Evolutionary conservation across 2,888 invertebrate genomes (phyloP).

Genomic region (Carpatolechia fugitivella): DNA sequence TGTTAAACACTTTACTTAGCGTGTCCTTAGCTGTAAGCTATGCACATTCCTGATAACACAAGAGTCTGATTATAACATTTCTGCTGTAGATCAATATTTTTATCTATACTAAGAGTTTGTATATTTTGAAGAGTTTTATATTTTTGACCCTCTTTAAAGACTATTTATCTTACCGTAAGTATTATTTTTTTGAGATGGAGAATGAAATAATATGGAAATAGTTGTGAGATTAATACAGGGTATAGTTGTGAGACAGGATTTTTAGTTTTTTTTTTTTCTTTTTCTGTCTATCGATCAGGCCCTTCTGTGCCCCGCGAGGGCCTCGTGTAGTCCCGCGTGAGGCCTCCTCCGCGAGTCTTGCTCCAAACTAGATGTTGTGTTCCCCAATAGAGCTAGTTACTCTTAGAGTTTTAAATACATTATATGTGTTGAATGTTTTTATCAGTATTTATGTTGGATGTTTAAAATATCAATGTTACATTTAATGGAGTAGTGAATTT

Average conservation of each 20-base stretch:
- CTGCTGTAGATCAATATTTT: constrained; percentile 68
- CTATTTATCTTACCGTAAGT: constrained; percentile 66
- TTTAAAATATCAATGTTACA: constrained; percentile 60
- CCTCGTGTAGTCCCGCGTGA: neutral
- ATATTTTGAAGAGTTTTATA: constrained; percentile 72
- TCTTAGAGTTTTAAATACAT: constrained; percentile 35
- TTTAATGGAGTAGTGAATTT: constrained; percentile 52
- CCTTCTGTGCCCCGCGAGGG: neutral
- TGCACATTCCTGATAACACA: constrained; percentile 72
- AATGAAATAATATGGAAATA: constrained; percentile 40
- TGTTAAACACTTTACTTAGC: constrained; percentile 53
- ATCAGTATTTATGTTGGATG: constrained; percentile 67
- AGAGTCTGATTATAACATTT: constrained; percentile 75
- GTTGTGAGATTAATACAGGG: constrained; percentile 72
- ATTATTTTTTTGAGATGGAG: constrained; percentile 56
- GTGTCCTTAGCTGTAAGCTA: constrained; percentile 65
- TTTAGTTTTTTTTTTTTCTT: constrained; percentile 29
- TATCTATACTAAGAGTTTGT: constrained; percentile 60
- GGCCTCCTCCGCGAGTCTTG: constrained; percentile 23
- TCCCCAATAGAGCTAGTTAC: constrained; percentile 48
- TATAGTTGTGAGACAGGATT: constrained; percentile 52
- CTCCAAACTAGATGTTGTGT: constrained; percentile 64
- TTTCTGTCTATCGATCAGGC: constrained; percentile 22
- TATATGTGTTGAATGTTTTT: constrained; percentile 68
- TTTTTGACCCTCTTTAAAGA: constrained; percentile 68